Evolutionary conservation across 2,888 invertebrate genomes (phyloP), one percentile per base, ranked within the genome.

Genomic region (Xylocampa areola): DNA sequence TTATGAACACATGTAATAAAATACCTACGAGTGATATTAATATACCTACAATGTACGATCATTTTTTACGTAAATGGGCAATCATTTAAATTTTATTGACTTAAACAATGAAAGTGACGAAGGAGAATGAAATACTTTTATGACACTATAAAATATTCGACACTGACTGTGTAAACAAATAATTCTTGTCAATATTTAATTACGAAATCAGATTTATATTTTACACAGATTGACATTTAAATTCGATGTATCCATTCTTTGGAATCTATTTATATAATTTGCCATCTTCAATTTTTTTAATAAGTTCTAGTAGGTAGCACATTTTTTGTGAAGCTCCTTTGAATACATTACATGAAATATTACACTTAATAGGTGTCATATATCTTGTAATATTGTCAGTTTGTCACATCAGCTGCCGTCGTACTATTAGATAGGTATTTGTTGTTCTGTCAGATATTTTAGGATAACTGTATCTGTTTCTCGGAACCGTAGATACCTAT

Each of bases 401-500:
- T 25, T 25, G 25, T 74, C 74, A 63, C 60, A 65, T 71, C 16
- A 53, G 48, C 52, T 65, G 37, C 19, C 30, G 21, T 45, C 36
- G 48, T 69, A 23, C 27, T 50, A 51, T 17, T 57, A 52, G 61
- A 73, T 75, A 52, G 61, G 70, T 75, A 68, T 70, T 75, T 63
- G 64, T 64, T 68, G 54, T 69, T 65, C 53, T 53, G 64, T 58
- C 59, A 61, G 69, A 71, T 75, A 65, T 68, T 76, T 72, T 68
- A 43, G 83, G 79, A 80, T 80, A 84, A 81, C 84, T 83, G 80
- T 78, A 74, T 65, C 59, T 72, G 73, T 79, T 90, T 91, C 90
- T 81, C 81, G 82, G 90, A 89, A 89, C 77, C 74, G 74, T 57
- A 62, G 62, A 48, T 85, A 83, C 80, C 81, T 86, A 82, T 86